Evolutionary conservation across 2,113 vertebrate species (phyloP).

Genomic region (Hippocampus barbouri): DNA sequence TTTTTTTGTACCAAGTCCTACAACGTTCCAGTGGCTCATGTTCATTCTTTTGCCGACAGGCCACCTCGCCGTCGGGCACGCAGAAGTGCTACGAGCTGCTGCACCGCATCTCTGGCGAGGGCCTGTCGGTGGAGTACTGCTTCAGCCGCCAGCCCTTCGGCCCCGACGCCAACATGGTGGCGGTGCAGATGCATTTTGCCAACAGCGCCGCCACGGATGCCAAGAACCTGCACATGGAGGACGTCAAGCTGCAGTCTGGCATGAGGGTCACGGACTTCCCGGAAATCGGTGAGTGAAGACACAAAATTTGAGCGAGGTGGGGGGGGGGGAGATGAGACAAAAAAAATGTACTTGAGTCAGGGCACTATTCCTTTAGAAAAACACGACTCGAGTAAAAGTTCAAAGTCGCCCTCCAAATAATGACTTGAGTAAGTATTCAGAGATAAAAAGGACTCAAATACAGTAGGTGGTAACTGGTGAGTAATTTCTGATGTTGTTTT

Average conservation of each 20-base stretch:
- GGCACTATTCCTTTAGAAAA: too few relatives aligned
- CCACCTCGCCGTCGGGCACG: conserved; percentile 68
- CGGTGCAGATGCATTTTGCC: conserved; percentile 89
- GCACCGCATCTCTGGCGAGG: conserved; percentile 91
- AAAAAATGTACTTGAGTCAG: too few relatives aligned
- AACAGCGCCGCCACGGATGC: conserved; percentile 83
- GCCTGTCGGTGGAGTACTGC: conserved; percentile 86
- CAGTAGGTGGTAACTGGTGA: too few relatives aligned
- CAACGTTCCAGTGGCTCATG: not conserved
- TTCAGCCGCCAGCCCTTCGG: conserved; percentile 90
- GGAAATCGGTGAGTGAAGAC: conserved; percentile 79
- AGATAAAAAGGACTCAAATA: too few relatives aligned
- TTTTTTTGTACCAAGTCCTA: too few relatives aligned
- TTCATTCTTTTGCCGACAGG: conserved; percentile 57
- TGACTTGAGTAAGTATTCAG: too few relatives aligned
- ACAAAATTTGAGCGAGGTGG: not conserved
- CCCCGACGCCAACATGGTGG: conserved; percentile 86
- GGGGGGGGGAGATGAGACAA: not conserved
- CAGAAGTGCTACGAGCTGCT: conserved; percentile 85
- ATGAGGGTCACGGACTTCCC: conserved; percentile 92
- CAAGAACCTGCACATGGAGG: conserved; percentile 81
- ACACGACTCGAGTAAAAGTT: too few relatives aligned
- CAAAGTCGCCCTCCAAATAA: too few relatives aligned
- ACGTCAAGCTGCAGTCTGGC: conserved; percentile 83
- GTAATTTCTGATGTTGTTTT: too few relatives aligned